Conservation (phyloP, 2,888 invertebrate species). For the Epistrophe eligans region DNA sequence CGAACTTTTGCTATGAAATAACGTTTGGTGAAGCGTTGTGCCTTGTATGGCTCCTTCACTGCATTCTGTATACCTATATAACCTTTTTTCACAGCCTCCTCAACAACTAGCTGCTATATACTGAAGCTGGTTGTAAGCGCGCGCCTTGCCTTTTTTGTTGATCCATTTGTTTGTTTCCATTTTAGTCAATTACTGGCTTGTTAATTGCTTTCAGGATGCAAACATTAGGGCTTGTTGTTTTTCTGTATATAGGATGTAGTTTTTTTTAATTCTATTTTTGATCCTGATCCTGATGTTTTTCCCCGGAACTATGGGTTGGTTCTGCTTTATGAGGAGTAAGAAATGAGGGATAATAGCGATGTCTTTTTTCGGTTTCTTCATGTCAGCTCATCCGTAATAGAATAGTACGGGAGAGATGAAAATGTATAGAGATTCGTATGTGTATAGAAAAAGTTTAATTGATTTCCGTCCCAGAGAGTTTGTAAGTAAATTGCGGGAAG, state of each 20-base stretch:
- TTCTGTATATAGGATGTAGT: background rate
- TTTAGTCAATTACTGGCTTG: constrained; percentile 82
- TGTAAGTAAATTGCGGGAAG: background rate
- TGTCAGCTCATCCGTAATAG: constrained; percentile 53
- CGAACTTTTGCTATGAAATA: constrained; percentile 46
- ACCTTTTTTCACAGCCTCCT: background rate
- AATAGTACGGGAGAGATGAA: constrained; percentile 9
- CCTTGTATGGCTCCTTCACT: background rate
- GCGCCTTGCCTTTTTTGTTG: constrained; percentile 49
- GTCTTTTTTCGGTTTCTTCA: constrained; percentile 58
- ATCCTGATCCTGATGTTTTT: background rate
- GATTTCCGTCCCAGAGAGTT: constrained; percentile 47
- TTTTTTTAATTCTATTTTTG: background rate
- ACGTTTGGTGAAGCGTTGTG: constrained; percentile 8
- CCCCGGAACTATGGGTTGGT: constrained; percentile 24
- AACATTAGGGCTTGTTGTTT: constrained; percentile 69
- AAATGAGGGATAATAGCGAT: constrained; percentile 61
- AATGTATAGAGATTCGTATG: background rate
- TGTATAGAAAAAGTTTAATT: constrained; percentile 69
- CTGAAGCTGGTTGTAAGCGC: constrained; percentile 51
- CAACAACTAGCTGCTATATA: constrained; percentile 17
- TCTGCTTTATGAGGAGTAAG: constrained; percentile 62
- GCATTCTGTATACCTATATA: background rate
- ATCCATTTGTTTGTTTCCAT: constrained; percentile 79
- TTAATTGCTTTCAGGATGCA: constrained; percentile 80